A percentile compares a stretch with the other conserved stretches of the same genome.
These are phyloP conservation scores for Glomeris maerens DNA, from an alignment of 1,140 invertebrate genomes.

Conservation along the genomic window DNA sequence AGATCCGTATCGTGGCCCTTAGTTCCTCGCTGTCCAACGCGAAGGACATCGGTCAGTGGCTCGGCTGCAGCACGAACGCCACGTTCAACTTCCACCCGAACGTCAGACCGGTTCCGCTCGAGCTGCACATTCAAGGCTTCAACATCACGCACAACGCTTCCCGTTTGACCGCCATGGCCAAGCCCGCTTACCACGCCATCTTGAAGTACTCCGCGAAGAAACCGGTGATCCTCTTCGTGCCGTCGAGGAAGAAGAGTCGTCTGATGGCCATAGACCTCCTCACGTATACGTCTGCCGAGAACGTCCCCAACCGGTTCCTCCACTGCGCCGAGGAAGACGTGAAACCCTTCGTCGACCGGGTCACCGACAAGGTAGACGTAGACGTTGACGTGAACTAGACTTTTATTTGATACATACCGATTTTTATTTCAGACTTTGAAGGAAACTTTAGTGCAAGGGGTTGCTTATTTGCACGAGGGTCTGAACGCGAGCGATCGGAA, in stretches of 20 bases:
- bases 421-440: conserved; percentile 43
- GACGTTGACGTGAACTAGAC: background rate
- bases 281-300: conserved; percentile 80
- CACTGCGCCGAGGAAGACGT: conserved; percentile 73
- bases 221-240: conserved; percentile 93
- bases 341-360: conserved; percentile 67
- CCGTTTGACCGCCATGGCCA: conserved; percentile 88
- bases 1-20: conserved; percentile 88
- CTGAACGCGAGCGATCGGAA: conserved; percentile 64
- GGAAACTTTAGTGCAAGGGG: conserved; percentile 78
- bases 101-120: conserved; percentile 83
- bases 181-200: conserved; percentile 93
- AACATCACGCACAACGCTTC: conserved; percentile 96
- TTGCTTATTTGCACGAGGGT: conserved; percentile 95
- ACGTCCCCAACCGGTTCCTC: conserved; percentile 68
- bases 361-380: conserved; percentile 54
- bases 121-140: conserved; percentile 90
- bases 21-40: conserved; percentile 90
- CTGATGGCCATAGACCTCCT: conserved; percentile 89
- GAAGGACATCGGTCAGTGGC: conserved; percentile 88
- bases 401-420: background rate
- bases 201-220: conserved; percentile 68
- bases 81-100: conserved; percentile 99
- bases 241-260: conserved; percentile 80
- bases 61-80: conserved; percentile 78